phyloP scores from a whole-genome alignment of 2,888 invertebrate genomes.

The Herminia tarsipennalis region DNA sequence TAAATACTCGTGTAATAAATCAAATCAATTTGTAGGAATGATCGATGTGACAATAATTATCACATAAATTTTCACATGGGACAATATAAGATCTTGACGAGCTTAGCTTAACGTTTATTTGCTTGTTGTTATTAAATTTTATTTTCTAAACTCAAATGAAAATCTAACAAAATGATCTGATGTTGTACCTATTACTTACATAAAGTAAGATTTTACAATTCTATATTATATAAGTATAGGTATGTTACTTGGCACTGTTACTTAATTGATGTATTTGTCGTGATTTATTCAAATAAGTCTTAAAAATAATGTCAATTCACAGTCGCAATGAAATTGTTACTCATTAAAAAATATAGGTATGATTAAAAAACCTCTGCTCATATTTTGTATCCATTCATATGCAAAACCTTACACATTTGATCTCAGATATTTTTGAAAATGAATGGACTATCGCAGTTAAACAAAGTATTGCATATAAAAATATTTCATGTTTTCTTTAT shows the following conservation, averaged over 20 bases:
- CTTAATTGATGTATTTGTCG: constrained; percentile 24
- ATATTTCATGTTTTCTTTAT: not conserved
- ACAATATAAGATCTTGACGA: constrained; percentile 74
- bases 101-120: constrained; percentile 66
- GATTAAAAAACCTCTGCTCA: not conserved
- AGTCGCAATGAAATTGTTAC: constrained; percentile 29
- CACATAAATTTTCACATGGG: constrained; percentile 71
- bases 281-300: constrained; percentile 27
- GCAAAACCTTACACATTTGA: too few species aligned
- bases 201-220: constrained; percentile 36
- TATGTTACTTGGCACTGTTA: constrained; percentile 42
- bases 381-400: constrained; percentile 1
- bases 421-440: not conserved
- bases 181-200: constrained; percentile 15
- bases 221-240: constrained; percentile 24
- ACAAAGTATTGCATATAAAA: constrained; percentile 5
- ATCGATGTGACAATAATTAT: constrained; percentile 81
- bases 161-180: constrained; percentile 19
- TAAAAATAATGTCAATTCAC: constrained; percentile 37
- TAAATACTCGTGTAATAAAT: constrained; percentile 45
- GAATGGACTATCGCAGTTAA: too few species aligned
- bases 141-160: constrained; percentile 21
- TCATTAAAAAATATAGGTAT: constrained; percentile 14
- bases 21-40: constrained; percentile 53
- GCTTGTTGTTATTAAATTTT: constrained; percentile 30